Percentiles rank a stretch among this genome's conserved stretches.
Evolutionary conservation across 1,140 invertebrate genomes (phyloP).

Genomic region (Bombus terrestris): DNA sequence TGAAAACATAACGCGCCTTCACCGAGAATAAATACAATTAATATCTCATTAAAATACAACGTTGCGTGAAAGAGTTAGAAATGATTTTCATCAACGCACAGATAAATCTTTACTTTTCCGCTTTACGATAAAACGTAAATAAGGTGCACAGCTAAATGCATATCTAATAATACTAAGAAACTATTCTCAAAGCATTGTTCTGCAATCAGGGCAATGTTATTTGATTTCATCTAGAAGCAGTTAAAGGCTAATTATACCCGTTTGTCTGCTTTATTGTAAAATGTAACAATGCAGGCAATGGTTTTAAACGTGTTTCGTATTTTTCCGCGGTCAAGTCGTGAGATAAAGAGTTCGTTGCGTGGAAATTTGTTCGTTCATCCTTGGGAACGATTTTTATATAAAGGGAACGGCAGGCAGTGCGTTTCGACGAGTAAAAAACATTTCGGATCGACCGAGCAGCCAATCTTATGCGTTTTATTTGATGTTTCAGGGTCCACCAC

Average conservation of each 20-base stretch:
- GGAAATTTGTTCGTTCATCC: slow-evolving; percentile 22
- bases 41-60: no score
- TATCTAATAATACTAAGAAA: neutral
- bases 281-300: neutral
- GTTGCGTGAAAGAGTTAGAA: neutral
- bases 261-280: neutral
- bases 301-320: neutral
- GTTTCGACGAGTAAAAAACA: neutral
- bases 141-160: neutral
- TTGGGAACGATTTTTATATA: slow-evolving; percentile 5
- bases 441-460: neutral
- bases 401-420: neutral
- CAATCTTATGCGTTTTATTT: slow-evolving; percentile 61
- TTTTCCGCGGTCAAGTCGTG: neutral
- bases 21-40: neutral
- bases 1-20: neutral
- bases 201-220: neutral
- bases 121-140: neutral
- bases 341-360: neutral
- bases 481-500: slow-evolving; percentile 90
- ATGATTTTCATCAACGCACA: neutral
- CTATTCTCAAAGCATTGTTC: neutral
- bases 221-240: neutral
- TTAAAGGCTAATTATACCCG: neutral
- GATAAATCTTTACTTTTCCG: neutral